Percentiles rank a stretch among this genome's conserved stretches.
Conservation (phyloP, 2,113 vertebrate genomes). For the Arothron firmamentum region DNA sequence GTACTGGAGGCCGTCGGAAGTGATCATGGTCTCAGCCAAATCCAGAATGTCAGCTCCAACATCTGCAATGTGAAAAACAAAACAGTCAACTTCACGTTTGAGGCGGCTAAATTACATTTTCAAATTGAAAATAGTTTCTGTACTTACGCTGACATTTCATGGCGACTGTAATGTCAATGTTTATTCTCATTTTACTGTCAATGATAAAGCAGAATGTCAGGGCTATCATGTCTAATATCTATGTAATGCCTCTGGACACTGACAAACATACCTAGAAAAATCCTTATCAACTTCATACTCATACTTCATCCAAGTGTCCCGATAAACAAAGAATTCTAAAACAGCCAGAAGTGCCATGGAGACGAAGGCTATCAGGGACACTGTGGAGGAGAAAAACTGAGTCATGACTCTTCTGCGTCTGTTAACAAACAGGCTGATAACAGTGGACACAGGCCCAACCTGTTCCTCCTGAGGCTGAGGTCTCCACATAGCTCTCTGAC, state of each 20-base stretch:
- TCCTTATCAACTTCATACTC: slow-evolving; percentile 97
- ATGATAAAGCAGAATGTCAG: slow-evolving; percentile 39
- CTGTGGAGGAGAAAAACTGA: slow-evolving; percentile 59
- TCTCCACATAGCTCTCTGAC: slow-evolving; percentile 92
- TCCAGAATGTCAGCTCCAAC: slow-evolving; percentile 95
- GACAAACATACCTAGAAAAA: slow-evolving; percentile 83
- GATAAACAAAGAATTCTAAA: slow-evolving; percentile 93
- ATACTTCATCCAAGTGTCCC: slow-evolving; percentile 96
- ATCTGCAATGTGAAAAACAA: slow-evolving; percentile 68
- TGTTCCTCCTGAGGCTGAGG: slow-evolving; percentile 87
- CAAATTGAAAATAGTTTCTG: no score
- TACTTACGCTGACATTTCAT: slow-evolving; percentile 98
- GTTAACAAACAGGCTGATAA: not conserved
- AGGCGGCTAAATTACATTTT: no score
- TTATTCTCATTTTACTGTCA: slow-evolving; percentile 91
- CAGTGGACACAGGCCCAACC: slow-evolving; percentile 64
- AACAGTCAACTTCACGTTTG: not conserved
- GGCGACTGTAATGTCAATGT: slow-evolving; percentile 94
- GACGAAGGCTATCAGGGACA: slow-evolving; percentile 90
- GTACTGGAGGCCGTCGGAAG: slow-evolving; percentile 87
- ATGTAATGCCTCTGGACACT: not conserved
- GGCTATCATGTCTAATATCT: not conserved
- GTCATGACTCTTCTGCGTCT: not conserved
- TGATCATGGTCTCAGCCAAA: slow-evolving; percentile 96
- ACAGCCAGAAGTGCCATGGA: slow-evolving; percentile 87